Conservation (phyloP, 2,113 vertebrate species). For the Gasterosteus nipponicus region DNA sequence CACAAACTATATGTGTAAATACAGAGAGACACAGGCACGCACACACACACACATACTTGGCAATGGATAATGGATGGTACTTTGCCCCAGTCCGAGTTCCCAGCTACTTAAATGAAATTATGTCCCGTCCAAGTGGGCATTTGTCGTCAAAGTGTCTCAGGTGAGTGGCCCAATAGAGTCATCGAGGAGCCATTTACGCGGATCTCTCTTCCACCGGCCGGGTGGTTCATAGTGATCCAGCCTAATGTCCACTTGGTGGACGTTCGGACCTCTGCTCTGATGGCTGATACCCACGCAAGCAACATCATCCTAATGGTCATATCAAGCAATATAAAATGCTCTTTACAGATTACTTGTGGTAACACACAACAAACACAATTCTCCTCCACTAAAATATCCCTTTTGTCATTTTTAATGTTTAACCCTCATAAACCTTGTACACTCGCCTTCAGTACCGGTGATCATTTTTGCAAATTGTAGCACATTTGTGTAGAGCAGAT, state of each 20-base stretch:
- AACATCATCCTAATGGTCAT: background rate
- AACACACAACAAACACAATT: background rate
- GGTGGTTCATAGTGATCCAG: conserved; percentile 77
- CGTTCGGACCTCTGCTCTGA: conserved; percentile 76
- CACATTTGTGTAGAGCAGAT: background rate
- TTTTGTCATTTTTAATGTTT: background rate
- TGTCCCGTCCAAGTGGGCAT: conserved; percentile 61
- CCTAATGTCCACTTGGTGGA: conserved; percentile 79
- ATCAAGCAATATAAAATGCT: background rate
- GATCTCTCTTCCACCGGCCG: conserved; percentile 68
- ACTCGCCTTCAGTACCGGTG: background rate
- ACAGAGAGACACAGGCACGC: background rate
- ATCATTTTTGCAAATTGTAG: background rate
- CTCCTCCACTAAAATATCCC: background rate
- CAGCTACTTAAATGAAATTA: conserved; percentile 51
- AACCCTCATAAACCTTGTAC: background rate
- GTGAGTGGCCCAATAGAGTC: conserved; percentile 72
- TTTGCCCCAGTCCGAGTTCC: conserved; percentile 46
- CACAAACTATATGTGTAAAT: background rate
- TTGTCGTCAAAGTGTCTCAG: conserved; percentile 68
- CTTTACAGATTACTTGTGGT: background rate
- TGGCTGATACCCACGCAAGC: conserved; percentile 2
- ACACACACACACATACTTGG: background rate
- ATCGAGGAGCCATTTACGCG: conserved; percentile 74
- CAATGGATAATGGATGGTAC: conserved; percentile 38